These are phyloP conservation scores for Brenthis ino DNA, from an alignment of 2,888 invertebrate genomes.

Conservation along the genomic window DNA sequence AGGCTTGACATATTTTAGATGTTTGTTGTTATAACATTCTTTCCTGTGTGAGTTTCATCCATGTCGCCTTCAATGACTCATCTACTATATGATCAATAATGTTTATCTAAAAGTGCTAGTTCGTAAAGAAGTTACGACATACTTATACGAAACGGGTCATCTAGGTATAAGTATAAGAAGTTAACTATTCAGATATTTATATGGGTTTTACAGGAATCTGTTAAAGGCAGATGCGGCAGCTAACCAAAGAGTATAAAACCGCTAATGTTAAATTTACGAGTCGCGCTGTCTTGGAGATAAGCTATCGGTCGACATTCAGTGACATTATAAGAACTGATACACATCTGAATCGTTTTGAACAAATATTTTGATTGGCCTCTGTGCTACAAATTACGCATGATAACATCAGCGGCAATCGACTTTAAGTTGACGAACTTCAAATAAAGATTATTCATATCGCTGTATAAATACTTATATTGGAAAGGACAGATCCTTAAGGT, in stretches of 20 bases:
- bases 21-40: slow-evolving; percentile 59
- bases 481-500: slow-evolving; percentile 27
- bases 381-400: slow-evolving; percentile 66
- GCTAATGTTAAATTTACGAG: slow-evolving; percentile 40
- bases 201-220: slow-evolving; percentile 29
- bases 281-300: slow-evolving; percentile 50
- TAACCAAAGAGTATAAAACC: slow-evolving; percentile 34
- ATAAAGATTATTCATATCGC: slow-evolving; percentile 10
- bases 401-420: slow-evolving; percentile 51
- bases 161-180: too few species aligned
- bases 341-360: slow-evolving; percentile 62
- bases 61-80: slow-evolving; percentile 9
- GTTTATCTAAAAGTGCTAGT: background rate
- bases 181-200: slow-evolving; percentile 14
- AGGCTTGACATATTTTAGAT: slow-evolving; percentile 60
- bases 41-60: slow-evolving; percentile 36
- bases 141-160: too few species aligned
- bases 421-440: slow-evolving; percentile 20
- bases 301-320: slow-evolving; percentile 55
- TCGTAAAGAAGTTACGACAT: too few species aligned
- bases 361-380: slow-evolving; percentile 71
- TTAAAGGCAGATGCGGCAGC: slow-evolving; percentile 16
- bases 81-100: slow-evolving; percentile 9
- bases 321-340: slow-evolving; percentile 64
- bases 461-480: slow-evolving; percentile 17